Percentiles rank a stretch among this genome's conserved stretches.
Evolutionary conservation across 2,888 invertebrate genomes (phyloP).

Genomic region (Nipponacmea schrenckii): DNA sequence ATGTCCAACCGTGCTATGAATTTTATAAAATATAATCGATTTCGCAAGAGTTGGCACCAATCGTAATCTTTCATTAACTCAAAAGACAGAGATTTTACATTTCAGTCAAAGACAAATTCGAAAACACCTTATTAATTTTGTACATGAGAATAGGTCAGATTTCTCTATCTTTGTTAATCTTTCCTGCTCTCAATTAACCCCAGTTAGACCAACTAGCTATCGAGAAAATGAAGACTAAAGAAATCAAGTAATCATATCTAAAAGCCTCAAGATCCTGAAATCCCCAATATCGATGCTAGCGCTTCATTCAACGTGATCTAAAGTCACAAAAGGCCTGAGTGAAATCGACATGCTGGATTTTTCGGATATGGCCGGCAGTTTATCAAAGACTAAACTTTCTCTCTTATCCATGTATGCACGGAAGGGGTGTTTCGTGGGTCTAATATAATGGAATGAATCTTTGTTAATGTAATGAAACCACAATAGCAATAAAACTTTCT

Average conservation of each 20-base stretch:
- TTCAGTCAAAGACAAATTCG: constrained; percentile 2
- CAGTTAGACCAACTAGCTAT: background rate
- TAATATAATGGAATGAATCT: constrained; percentile 28
- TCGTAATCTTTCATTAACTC: background rate
- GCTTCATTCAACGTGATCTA: constrained; percentile 7
- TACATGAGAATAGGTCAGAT: constrained; percentile 1
- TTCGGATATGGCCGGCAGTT: constrained; percentile 8
- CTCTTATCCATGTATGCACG: constrained; percentile 10
- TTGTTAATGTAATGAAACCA: constrained; percentile 29
- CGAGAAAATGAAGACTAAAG: constrained; percentile 4
- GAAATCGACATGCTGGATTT: constrained; percentile 8
- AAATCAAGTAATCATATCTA: constrained; percentile 2
- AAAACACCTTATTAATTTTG: constrained; percentile 7
- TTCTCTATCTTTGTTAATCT: background rate
- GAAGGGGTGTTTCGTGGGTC: constrained; percentile 16
- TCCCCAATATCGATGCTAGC: constrained; percentile 7
- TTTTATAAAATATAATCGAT: no score
- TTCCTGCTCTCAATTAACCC: constrained; percentile 4
- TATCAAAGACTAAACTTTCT: constrained; percentile 2
- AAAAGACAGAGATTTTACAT: background rate
- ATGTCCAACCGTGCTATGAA: no score
- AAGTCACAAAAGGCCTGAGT: constrained; percentile 1
- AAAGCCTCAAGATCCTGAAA: background rate
- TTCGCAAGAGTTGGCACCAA: no score
- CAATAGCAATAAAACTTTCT: constrained; percentile 9